Evolutionary conservation across 92 coral and sea anemone species (phyloP).

Genomic region (Micromussa lordhowensis): DNA sequence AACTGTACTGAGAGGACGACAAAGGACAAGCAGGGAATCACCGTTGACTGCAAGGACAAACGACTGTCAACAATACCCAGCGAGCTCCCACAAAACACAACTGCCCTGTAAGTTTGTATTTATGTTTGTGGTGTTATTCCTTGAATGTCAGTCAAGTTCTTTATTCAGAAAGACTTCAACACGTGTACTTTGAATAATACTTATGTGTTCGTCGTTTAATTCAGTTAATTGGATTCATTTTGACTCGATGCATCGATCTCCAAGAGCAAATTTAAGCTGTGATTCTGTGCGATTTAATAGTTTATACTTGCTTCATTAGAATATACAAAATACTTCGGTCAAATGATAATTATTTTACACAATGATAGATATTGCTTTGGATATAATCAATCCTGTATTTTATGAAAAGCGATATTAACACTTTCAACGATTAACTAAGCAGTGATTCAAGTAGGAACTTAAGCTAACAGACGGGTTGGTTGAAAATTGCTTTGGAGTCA

Average conservation of each 20-base stretch:
- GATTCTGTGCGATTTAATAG: background rate
- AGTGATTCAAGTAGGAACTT: background rate
- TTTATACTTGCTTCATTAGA: background rate
- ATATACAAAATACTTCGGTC: background rate
- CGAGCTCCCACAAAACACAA: slow-evolving; percentile 46
- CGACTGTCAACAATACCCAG: slow-evolving; percentile 16
- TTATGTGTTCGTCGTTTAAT: background rate
- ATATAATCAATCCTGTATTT: background rate
- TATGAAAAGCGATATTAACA: background rate
- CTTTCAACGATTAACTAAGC: background rate
- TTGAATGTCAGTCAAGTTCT: background rate
- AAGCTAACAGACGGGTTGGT: background rate
- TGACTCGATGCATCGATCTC: background rate
- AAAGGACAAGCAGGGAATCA: background rate
- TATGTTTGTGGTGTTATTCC: background rate
- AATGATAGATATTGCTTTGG: background rate
- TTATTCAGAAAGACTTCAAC: background rate
- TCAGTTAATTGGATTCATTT: background rate
- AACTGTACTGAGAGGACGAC: slow-evolving; percentile 20
- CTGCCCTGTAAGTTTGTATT: slow-evolving; percentile 56
- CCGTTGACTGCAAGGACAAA: slow-evolving; percentile 26
- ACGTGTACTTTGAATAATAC: slow-evolving; percentile 7
- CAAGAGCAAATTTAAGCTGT: background rate
- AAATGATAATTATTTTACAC: background rate
- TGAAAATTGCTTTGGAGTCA: background rate